Conservation (phyloP, 1,140 invertebrate species). For the Scaptodrosophila lebanonensis region DNA sequence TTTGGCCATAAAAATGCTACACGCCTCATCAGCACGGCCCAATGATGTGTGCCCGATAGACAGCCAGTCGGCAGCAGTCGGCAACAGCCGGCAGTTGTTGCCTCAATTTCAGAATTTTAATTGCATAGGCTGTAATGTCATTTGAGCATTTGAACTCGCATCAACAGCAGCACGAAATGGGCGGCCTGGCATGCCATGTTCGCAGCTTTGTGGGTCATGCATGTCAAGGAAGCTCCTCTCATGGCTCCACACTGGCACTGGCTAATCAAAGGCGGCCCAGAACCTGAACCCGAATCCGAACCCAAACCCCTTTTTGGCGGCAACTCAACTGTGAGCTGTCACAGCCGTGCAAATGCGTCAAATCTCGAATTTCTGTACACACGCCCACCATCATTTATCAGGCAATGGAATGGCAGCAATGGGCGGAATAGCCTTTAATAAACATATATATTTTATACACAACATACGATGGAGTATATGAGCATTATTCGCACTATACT, state of each 20-base stretch:
- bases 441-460: no score
- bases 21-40: conserved; percentile 44
- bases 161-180: no score
- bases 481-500: no score
- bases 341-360: no score
- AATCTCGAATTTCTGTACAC: conserved; percentile 9
- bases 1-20: conserved; percentile 66
- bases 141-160: conserved; percentile 66
- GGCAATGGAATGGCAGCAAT: no score
- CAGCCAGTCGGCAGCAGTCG: not conserved
- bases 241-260: not conserved
- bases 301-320: no score
- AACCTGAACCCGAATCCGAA: no score
- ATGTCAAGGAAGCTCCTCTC: no score
- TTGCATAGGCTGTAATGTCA: conserved; percentile 57
- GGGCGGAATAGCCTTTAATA: conserved; percentile 70
- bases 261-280: conserved; percentile 53
- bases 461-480: no score
- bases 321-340: no score
- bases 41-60: no score
- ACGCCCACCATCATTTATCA: conserved; percentile 69
- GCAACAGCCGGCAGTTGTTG: conserved; percentile 9
- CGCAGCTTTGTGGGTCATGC: conserved; percentile 68
- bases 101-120: conserved; percentile 50
- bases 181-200: no score